Percentiles rank a stretch among this genome's conserved stretches.
Conservation (phyloP, 35 echinoderm and acorn worm genomes). For the Acanthaster planci region DNA sequence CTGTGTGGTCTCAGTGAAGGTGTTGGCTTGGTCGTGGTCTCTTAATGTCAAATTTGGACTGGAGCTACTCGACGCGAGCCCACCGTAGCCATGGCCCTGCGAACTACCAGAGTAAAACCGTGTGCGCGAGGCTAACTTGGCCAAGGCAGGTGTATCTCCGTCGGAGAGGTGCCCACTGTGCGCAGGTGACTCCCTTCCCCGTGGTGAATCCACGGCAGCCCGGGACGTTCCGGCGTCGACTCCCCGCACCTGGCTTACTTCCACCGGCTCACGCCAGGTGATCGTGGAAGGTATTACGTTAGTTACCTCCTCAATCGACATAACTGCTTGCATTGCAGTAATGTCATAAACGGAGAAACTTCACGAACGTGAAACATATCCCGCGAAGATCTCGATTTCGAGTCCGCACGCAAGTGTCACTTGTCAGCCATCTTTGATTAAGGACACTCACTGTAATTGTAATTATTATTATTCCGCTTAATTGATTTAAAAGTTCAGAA, state of each 20-base stretch:
- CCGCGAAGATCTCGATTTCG: too few species aligned
- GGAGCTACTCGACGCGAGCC: neutral
- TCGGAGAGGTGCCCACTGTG: constrained; percentile 1
- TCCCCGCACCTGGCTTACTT: neutral
- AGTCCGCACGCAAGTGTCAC: constrained; percentile 17
- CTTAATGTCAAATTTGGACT: neutral
- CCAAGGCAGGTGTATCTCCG: constrained; percentile 12
- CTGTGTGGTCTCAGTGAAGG: neutral
- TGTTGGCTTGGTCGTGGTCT: neutral
- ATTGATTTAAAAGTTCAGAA: constrained; percentile 21
- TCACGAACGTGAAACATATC: constrained; percentile 5
- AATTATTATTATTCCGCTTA: neutral
- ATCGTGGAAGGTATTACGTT: constrained; percentile 7
- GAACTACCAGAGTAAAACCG: neutral
- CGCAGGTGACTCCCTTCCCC: neutral
- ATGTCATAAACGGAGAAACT: neutral
- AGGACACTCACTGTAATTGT: neutral
- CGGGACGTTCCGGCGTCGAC: neutral
- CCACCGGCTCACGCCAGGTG: neutral
- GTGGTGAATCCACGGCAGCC: neutral
- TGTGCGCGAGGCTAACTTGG: neutral
- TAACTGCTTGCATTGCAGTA: constrained; percentile 23
- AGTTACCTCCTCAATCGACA: constrained; percentile 11
- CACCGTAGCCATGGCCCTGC: neutral
- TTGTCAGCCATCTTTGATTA: constrained; percentile 15